Evolutionary conservation across 2,888 invertebrate species (phyloP).

Genomic region (Spodoptera littoralis): DNA sequence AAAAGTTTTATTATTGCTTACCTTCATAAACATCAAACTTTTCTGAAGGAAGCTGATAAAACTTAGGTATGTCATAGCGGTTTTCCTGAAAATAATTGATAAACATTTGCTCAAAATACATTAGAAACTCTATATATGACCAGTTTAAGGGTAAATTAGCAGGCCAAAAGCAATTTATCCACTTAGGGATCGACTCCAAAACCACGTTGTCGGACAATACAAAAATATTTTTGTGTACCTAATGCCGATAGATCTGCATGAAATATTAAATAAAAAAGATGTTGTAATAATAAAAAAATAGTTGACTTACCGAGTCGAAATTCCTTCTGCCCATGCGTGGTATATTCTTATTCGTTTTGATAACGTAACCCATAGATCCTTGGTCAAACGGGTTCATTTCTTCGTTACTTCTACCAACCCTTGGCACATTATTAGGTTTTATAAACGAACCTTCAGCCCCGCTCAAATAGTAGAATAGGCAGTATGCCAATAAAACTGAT

Average conservation of each 20-base stretch:
- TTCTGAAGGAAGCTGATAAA: conserved; percentile 73
- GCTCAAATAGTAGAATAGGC: conserved; percentile 71
- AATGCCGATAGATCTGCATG: too few relatives aligned
- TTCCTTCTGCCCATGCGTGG: conserved; percentile 85
- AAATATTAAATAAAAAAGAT: background rate
- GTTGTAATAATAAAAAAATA: background rate
- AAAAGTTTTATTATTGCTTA: conserved; percentile 42
- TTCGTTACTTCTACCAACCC: conserved; percentile 83
- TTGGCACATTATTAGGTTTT: conserved; percentile 83
- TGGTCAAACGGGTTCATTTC: conserved; percentile 76
- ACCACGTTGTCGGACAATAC: too few relatives aligned
- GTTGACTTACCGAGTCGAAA: conserved; percentile 78
- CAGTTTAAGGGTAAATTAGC: too few relatives aligned
- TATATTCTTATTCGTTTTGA: conserved; percentile 84
- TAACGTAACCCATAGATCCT: conserved; percentile 81
- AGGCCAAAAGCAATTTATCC: too few relatives aligned
- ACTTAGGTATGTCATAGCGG: conserved; percentile 81
- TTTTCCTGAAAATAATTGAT: conserved; percentile 70
- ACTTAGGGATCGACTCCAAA: too few relatives aligned
- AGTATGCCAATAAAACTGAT: conserved; percentile 67
- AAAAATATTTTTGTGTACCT: too few relatives aligned
- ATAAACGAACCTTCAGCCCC: conserved; percentile 78
- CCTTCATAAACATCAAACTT: conserved; percentile 68
- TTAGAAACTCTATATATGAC: too few relatives aligned
- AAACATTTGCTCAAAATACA: too few relatives aligned